Conservation (phyloP, 2,797 vertebrate genomes). For the Sylvia borin region DNA sequence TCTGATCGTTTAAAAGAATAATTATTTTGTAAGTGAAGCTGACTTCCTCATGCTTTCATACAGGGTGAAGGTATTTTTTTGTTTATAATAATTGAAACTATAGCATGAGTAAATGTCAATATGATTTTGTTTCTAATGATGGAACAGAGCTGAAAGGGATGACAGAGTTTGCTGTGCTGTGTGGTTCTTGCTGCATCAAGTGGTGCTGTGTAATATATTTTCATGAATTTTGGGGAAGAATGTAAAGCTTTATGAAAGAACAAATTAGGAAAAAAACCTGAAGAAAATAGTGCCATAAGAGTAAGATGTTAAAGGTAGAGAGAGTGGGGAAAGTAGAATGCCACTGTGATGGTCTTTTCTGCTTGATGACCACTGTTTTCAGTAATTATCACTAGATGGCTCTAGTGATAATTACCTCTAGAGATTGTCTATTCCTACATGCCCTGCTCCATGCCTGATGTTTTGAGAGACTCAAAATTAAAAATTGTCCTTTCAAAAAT, state of each 20-base stretch:
- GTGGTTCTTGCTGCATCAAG: neutral
- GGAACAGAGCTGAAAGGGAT: neutral
- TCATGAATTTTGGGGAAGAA: neutral
- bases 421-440: neutral
- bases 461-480: neutral
- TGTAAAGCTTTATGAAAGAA: neutral
- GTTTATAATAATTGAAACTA: neutral
- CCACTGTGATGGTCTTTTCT: neutral
- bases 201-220: neutral
- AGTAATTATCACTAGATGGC: neutral
- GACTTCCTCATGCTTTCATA: neutral
- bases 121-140: neutral
- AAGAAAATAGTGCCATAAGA: neutral
- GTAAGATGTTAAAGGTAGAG: neutral
- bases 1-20: neutral
- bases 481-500: neutral
- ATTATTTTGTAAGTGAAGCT: neutral
- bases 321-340: neutral
- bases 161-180: neutral
- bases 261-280: neutral
- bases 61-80: neutral
- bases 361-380: neutral
- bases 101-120: neutral
- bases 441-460: neutral
- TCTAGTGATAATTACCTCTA: neutral